phyloP scores from a whole-genome alignment of 2,113 vertebrate genomes.

The Meles meles region DNA sequence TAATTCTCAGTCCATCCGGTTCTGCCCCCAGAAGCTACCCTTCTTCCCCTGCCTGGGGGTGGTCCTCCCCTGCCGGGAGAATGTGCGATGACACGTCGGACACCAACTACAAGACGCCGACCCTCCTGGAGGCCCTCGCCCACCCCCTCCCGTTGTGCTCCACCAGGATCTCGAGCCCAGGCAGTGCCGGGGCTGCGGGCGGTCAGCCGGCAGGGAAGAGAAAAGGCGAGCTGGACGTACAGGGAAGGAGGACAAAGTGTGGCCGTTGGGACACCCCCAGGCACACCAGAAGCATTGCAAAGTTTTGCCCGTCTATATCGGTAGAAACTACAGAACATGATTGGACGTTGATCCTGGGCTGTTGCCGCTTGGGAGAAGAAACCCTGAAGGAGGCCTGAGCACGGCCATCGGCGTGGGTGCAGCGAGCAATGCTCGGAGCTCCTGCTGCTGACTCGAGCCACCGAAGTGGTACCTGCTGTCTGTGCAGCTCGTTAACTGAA shows the following conservation, averaged over 20 bases:
- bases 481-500: rapidly evolving
- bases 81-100: not conserved
- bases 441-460: rapidly evolving
- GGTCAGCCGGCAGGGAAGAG: not conserved
- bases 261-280: not conserved
- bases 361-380: too few species aligned
- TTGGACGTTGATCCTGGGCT: not conserved
- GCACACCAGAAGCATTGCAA: not conserved
- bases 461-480: rapidly evolving
- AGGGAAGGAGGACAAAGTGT: not conserved
- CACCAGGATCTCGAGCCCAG: not conserved
- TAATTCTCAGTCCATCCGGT: too few species aligned
- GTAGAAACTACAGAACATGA: not conserved
- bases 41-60: rapidly evolving
- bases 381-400: rapidly evolving
- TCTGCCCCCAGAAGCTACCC: not conserved
- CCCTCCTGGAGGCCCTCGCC: not conserved
- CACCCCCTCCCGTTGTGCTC: rapidly evolving
- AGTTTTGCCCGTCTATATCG: not conserved
- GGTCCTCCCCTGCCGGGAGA: not conserved
- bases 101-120: rapidly evolving
- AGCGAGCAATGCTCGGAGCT: rapidly evolving
- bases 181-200: rapidly evolving
- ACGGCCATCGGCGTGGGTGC: rapidly evolving
- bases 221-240: too few species aligned